Base-by-base conservation (phyloP, 1,140 invertebrate species). In the Aporrectodea caliginosa region DNA sequence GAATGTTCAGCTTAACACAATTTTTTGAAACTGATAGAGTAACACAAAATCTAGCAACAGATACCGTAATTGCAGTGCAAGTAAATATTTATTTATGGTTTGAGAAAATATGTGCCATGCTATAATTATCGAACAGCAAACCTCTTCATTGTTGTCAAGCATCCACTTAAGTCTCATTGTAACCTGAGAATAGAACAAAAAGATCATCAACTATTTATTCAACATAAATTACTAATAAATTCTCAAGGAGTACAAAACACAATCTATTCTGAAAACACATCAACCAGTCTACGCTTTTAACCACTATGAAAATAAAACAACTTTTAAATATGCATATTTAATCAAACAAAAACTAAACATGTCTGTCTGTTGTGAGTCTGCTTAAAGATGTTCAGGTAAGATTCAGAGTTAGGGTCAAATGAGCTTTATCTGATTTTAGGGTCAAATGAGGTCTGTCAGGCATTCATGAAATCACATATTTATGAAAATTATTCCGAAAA, bases 151-250 rank as follows among this genome's bases (percentile, higher is more conserved):
- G 82, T 95, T 92, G 77, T 93, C 88, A 29, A 96, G 86, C 1
- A 92, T 91, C 93, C 94, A 95, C 30, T 92, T 85, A 72, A 98
- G 88, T 75, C 94, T 89, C 80, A 94, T 88, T 0, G 92, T 92
- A n/a, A 94, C 92, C 93, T 95, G 85, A 71, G 90, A 86, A 86
- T n/a, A n/a, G n/a, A n/a, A n/a, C n/a, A n/a, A n/a, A n/a, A n/a
- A n/a, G n/a, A n/a, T n/a, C n/a, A n/a, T n/a, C n/a, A n/a, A n/a
- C n/a, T n/a, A n/a, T n/a, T n/a, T n/a, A n/a, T n/a, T n/a, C n/a
- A n/a, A n/a, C n/a, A n/a, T n/a, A n/a, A n/a, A n/a, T n/a, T n/a
- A n/a, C n/a, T n/a, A n/a, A n/a, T n/a, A n/a, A n/a, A n/a, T n/a
- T n/a, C n/a, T n/a, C n/a, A n/a, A n/a, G n/a, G n/a, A n/a, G n/a